Percentiles rank a stretch among this genome's conserved stretches.
Evolutionary conservation across 1,140 invertebrate genomes (phyloP).

Genomic region (Saccostrea cuccullata): DNA sequence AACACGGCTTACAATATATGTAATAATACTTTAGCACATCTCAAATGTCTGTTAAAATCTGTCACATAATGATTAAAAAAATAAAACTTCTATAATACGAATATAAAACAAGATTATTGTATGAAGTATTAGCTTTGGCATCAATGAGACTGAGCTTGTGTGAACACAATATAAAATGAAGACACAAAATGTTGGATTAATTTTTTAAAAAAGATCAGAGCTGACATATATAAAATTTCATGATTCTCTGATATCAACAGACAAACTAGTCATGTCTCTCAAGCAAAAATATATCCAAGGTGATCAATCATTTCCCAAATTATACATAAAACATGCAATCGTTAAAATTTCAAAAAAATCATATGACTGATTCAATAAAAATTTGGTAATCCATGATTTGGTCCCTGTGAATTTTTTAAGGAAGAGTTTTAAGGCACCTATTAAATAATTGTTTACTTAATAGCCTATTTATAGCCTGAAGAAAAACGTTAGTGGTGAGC

Average conservation of each 20-base stretch:
- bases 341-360: too few species aligned
- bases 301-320: too few species aligned
- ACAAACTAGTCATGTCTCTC: too few species aligned
- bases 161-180: constrained; percentile 34
- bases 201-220: neutral
- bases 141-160: neutral
- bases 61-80: neutral
- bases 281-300: too few species aligned
- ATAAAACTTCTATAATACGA: neutral
- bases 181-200: neutral
- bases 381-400: constrained; percentile 5
- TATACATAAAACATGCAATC: too few species aligned
- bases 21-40: neutral
- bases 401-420: neutral
- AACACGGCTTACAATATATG: neutral
- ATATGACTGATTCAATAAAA: neutral
- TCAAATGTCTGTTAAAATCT: neutral
- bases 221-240: neutral
- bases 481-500: neutral
- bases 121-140: neutral
- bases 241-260: neutral
- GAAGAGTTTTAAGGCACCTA: neutral
- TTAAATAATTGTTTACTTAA: neutral
- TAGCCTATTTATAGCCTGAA: neutral
- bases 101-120: neutral